Evolutionary conservation across 2,797 vertebrate species (phyloP).

Genomic region (Chelonia mydas): DNA sequence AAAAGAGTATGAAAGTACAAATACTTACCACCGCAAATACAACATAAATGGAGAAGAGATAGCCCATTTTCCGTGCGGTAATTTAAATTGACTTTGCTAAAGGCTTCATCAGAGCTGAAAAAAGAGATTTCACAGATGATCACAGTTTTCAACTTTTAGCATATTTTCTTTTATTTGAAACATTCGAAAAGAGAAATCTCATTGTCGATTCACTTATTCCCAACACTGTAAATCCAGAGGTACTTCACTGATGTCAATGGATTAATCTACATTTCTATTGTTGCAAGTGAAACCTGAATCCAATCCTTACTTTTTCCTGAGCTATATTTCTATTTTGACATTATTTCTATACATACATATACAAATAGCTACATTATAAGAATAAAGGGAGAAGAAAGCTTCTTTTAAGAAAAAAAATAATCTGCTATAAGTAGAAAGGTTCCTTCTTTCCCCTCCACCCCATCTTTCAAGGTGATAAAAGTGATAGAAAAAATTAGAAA

Average conservation of each 20-base stretch:
- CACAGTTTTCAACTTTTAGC: conserved; percentile 6
- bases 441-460: not conserved
- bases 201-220: not conserved
- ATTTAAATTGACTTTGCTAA: conserved; percentile 94
- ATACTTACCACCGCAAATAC: conserved; percentile 89
- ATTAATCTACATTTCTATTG: not conserved
- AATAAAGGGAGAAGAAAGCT: not conserved
- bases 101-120: conserved; percentile 94
- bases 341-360: not conserved
- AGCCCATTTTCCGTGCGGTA: conserved; percentile 92
- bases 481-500: not conserved
- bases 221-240: not conserved
- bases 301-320: not conserved
- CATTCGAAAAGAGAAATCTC: conserved; percentile 11
- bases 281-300: not conserved
- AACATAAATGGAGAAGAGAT: conserved; percentile 95
- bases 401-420: not conserved
- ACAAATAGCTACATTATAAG: not conserved
- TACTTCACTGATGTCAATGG: not conserved
- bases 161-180: conserved; percentile 47
- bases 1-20: conserved; percentile 8
- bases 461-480: not conserved
- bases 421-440: fast-evolving
- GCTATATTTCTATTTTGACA: not conserved
- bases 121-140: conserved; percentile 60